A percentile compares a stretch with the other conserved stretches of the same genome.
Evolutionary conservation across 2,888 invertebrate genomes (phyloP).

Genomic region (Hedychridium roseum): DNA sequence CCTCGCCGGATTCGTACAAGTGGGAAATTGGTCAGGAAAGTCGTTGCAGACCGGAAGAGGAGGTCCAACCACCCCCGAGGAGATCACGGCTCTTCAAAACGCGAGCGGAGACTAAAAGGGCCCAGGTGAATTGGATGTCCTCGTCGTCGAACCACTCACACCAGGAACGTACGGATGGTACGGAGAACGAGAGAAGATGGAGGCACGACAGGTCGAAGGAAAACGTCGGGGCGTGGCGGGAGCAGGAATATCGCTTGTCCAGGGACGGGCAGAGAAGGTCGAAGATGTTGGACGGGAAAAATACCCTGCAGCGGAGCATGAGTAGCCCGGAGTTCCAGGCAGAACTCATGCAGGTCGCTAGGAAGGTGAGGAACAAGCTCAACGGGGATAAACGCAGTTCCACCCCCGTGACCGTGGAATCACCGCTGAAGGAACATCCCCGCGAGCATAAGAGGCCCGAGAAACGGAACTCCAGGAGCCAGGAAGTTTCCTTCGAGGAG

Average conservation of each 20-base stretch:
- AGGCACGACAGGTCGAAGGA: slow-evolving; percentile 24
- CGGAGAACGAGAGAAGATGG: slow-evolving; percentile 32
- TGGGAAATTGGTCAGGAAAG: slow-evolving; percentile 67
- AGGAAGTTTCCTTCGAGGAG: slow-evolving; percentile 25
- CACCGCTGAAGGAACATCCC: slow-evolving; percentile 6
- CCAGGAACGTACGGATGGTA: slow-evolving; percentile 22
- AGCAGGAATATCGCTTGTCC: slow-evolving; percentile 26
- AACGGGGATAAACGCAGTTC: slow-evolving; percentile 31
- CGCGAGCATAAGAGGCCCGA: slow-evolving; percentile 15
- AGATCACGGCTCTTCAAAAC: slow-evolving; percentile 78
- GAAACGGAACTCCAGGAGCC: slow-evolving; percentile 31
- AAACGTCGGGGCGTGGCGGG: slow-evolving; percentile 26
- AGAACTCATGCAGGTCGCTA: slow-evolving; percentile 62
- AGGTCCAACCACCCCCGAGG: slow-evolving; percentile 58
- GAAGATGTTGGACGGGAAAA: slow-evolving; percentile 53
- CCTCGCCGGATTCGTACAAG: slow-evolving; percentile 69
- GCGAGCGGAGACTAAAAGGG: slow-evolving; percentile 75
- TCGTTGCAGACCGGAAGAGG: slow-evolving; percentile 40
- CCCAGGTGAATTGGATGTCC: slow-evolving; percentile 45
- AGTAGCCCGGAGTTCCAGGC: slow-evolving; percentile 67
- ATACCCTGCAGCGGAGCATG: slow-evolving; percentile 62
- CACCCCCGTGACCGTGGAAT: not conserved
- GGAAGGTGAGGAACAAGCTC: slow-evolving; percentile 50
- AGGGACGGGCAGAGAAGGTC: slow-evolving; percentile 26
- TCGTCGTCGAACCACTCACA: slow-evolving; percentile 15